These are phyloP conservation scores for Xenopus borealis DNA, from an alignment of 2,113 vertebrate genomes.

Conservation along the genomic window DNA sequence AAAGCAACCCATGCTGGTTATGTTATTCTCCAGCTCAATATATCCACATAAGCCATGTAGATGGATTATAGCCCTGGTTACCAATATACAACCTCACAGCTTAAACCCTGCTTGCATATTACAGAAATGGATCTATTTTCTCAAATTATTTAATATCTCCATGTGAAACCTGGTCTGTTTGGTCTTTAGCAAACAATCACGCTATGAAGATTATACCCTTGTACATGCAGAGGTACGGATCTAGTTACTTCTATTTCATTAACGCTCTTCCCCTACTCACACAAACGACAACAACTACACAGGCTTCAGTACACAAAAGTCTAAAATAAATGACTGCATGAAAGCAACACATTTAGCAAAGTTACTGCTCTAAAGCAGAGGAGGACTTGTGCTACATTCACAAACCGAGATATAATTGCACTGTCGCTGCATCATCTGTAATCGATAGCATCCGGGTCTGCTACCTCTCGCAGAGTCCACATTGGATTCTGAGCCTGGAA, in stretches of 20 bases:
- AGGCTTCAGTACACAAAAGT: background rate
- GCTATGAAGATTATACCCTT: too few relatives aligned
- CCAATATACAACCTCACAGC: too few relatives aligned
- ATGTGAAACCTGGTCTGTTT: too few relatives aligned
- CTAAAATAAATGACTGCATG: conserved; percentile 10
- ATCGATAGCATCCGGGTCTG: conserved; percentile 64
- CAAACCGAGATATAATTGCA: conserved; percentile 61
- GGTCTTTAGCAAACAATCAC: too few relatives aligned
- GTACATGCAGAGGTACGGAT: too few relatives aligned
- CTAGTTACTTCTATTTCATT: background rate
- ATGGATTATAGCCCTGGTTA: too few relatives aligned
- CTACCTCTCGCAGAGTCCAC: conserved; percentile 51
- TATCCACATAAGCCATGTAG: too few relatives aligned
- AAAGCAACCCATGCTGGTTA: too few relatives aligned
- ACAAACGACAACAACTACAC: background rate
- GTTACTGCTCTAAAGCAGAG: conserved; percentile 32
- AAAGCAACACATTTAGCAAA: conserved; percentile 47
- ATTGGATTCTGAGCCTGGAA: conserved; percentile 62
- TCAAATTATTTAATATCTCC: too few relatives aligned
- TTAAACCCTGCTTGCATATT: too few relatives aligned
- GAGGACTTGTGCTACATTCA: conserved; percentile 37
- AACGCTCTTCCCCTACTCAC: background rate
- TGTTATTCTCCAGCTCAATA: too few relatives aligned
- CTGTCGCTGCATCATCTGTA: conserved; percentile 65
- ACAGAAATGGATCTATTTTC: too few relatives aligned